Evolutionary conservation across 2,888 invertebrate species (phyloP).

Genomic region (Drosophila dives): DNA sequence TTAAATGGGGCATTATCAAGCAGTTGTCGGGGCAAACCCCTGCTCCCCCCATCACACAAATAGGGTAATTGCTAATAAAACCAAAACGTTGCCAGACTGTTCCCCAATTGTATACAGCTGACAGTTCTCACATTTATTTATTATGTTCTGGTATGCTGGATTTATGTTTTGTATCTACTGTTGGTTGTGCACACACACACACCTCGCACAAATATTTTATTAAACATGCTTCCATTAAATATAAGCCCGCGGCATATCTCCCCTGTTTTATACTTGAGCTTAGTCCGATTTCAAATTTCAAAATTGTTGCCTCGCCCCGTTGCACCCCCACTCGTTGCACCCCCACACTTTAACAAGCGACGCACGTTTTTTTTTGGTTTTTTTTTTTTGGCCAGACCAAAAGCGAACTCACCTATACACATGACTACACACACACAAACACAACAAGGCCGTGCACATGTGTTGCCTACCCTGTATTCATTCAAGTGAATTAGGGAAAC

Average conservation of each 20-base stretch:
- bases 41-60: too few species aligned
- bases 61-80: neutral
- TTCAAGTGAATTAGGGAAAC: neutral
- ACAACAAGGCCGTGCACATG: neutral
- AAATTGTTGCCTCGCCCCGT: neutral
- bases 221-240: constrained; percentile 44
- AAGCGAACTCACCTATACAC: constrained; percentile 14
- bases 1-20: neutral
- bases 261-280: neutral
- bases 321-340: constrained; percentile 4
- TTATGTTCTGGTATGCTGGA: neutral
- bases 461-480: constrained; percentile 9
- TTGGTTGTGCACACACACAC: constrained; percentile 28
- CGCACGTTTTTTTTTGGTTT: constrained; percentile 49
- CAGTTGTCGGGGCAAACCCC: neutral
- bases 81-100: neutral
- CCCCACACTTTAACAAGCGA: constrained; percentile 52
- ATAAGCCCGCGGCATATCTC: neutral
- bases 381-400: constrained; percentile 19
- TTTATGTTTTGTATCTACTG: constrained; percentile 3
- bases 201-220: constrained; percentile 53
- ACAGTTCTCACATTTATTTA: neutral
- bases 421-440: neutral
- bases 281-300: constrained; percentile 1
- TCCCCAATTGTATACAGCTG: neutral